Evolutionary conservation across 2,113 vertebrate genomes (phyloP).

Genomic region (Microtus montanus): DNA sequence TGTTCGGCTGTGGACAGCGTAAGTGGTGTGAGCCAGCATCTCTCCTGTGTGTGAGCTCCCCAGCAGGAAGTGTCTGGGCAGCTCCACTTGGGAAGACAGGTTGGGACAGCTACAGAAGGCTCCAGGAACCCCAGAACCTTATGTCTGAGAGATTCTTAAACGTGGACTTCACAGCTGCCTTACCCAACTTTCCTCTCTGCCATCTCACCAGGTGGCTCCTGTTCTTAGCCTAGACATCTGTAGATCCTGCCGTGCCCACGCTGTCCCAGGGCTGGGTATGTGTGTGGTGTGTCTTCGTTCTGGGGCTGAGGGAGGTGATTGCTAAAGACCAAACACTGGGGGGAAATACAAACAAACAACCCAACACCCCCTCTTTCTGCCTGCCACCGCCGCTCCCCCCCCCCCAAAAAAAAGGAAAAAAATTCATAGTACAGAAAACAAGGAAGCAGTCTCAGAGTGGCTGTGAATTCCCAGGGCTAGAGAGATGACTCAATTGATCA

Average conservation of each 20-base stretch:
- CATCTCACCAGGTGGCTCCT: not conserved
- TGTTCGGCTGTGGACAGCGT: not conserved
- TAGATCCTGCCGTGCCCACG: not conserved
- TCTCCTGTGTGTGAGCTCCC: slow-evolving; percentile 11
- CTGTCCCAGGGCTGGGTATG: too few species aligned
- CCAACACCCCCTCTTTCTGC: not conserved
- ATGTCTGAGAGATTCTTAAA: not conserved
- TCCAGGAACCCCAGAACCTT: not conserved
- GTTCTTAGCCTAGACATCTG: not conserved
- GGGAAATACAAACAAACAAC: not conserved
- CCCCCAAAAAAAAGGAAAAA: not conserved
- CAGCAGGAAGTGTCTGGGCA: slow-evolving; percentile 54
- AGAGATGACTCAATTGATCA: too few species aligned
- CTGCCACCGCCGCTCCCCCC: too few species aligned
- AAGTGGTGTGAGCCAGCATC: not conserved
- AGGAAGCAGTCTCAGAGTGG: not conserved
- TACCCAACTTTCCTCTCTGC: not conserved
- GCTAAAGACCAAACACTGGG: not conserved
- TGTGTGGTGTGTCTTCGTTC: not conserved
- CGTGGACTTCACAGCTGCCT: not conserved
- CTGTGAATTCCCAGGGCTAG: not conserved
- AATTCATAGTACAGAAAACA: not conserved
- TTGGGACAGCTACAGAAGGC: not conserved
- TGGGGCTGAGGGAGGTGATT: not conserved
- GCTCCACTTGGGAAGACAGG: slow-evolving; percentile 21